These are phyloP conservation scores for Cryptophagus acutangulus DNA, from an alignment of 2,888 invertebrate species.

Conservation along the genomic window DNA sequence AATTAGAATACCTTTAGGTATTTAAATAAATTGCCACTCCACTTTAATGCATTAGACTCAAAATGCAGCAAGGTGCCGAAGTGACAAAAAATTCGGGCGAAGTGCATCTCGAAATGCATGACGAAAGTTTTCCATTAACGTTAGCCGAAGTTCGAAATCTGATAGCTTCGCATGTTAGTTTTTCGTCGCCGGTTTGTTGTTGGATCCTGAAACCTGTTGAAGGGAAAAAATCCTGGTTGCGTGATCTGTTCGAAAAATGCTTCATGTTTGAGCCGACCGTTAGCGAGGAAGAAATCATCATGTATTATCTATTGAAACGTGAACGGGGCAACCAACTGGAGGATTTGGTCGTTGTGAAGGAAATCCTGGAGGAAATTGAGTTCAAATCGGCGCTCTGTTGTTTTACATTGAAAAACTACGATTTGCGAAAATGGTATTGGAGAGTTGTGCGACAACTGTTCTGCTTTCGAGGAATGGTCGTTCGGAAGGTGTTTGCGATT, in stretches of 20 bases:
- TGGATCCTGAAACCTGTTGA: background rate
- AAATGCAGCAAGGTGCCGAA: too few species aligned
- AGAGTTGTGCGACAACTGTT: slow-evolving; percentile 5
- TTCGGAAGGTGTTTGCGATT: background rate
- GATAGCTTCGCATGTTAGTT: too few species aligned
- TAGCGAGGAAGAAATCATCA: background rate
- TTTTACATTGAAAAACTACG: slow-evolving; percentile 5
- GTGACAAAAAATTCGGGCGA: too few species aligned
- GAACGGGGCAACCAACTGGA: background rate
- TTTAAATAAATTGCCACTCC: too few species aligned
- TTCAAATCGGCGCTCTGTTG: slow-evolving; percentile 8
- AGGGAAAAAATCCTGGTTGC: background rate
- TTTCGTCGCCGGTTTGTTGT: background rate
- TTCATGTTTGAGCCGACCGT: background rate
- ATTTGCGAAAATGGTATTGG: slow-evolving; percentile 10
- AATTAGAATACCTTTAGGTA: too few species aligned
- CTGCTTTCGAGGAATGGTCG: slow-evolving; percentile 8
- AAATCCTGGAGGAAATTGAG: background rate
- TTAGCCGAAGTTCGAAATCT: too few species aligned
- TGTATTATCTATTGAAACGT: background rate
- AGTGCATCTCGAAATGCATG: too few species aligned
- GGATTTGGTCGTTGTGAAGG: background rate
- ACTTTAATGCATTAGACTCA: too few species aligned
- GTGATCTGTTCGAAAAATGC: slow-evolving; percentile 1
- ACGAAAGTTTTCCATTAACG: too few species aligned